Base-by-base conservation (phyloP, 2,113 vertebrate genomes). In the Semnornis frantzii region DNA sequence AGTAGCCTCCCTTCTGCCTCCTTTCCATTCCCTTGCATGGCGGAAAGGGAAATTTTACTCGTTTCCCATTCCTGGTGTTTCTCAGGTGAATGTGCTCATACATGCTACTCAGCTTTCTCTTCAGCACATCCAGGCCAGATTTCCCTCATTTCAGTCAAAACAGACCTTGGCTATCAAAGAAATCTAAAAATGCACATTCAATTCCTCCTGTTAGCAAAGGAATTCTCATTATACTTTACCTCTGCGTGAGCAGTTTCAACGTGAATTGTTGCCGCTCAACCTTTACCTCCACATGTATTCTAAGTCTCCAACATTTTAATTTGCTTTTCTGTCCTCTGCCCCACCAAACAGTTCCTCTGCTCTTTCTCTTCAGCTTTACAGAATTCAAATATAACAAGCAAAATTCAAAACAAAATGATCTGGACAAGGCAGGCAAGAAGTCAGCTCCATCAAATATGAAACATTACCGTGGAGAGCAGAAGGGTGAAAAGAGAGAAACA, bases 161-260 rank as follows among this genome's bases (percentile, higher is more conserved):
- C 12, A 27, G 37, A 77, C 48, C 55, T 60, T 48, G 69, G 85
- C 75, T 75, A 72, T 44, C 33, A 83, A 71, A 57, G 18, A 27
- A 15, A 7, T n/a, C 82, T 95, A 87, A 93, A 95, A 91, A 94
- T 48, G 87, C 46, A 82, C 16, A 39, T 7, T 28, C 23, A 75
- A 12, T 39, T 78, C 66, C 62, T 91, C 11, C 50, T 66, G 50
- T 31, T 68, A 48, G 69, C 82, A 65, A 30, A 63, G 44, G 37
- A 37, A 20, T 82, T 77, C 73, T 64, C 75, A 85, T 54, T 5
- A 25, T 28, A 20, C 64, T 89, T 91, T 15, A 78, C 42, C 54
- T 57, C 59, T 91, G 54, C 0, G 0, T 39, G n/a, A 87, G 84
- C 54, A 69, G 60, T 21, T 62, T 44, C 85, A 95, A 75, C 15